Percentiles rank a stretch among this genome's conserved stretches.
phyloP scores from a whole-genome alignment of 64 coral and sea anemone genomes.

The Anthopleura sola region DNA sequence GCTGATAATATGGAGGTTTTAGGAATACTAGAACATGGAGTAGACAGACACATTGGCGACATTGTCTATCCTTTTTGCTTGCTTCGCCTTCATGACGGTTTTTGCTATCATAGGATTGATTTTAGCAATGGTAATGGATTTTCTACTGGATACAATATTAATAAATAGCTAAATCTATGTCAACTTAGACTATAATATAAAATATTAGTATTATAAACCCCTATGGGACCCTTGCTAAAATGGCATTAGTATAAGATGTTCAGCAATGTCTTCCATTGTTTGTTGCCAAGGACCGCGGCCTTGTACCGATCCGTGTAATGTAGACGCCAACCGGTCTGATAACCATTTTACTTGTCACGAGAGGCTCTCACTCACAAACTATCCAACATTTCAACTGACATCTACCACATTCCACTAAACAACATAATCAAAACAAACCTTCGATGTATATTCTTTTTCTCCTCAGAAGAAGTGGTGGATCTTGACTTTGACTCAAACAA shows the following conservation, averaged over 20 bases:
- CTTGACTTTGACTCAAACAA: not conserved
- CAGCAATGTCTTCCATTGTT: not conserved
- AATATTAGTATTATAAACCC: not conserved
- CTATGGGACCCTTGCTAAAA: not conserved
- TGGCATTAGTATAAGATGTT: not conserved
- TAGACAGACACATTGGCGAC: not conserved
- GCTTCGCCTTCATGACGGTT: not conserved
- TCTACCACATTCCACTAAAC: not conserved
- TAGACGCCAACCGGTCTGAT: not conserved
- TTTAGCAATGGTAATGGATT: not conserved
- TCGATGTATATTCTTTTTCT: not conserved
- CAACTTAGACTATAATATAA: not conserved
- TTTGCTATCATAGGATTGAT: not conserved
- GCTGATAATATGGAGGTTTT: not conserved
- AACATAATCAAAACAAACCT: not conserved
- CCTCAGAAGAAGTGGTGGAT: not conserved
- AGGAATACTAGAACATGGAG: not conserved
- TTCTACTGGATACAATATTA: not conserved
- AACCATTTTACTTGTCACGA: not conserved
- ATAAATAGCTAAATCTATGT: not conserved
- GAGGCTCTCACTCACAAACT: not conserved
- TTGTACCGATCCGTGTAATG: not conserved
- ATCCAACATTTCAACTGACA: not conserved
- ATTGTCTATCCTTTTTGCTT: not conserved
- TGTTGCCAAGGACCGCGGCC: not conserved